phyloP scores from a whole-genome alignment of 2,888 invertebrate species.

The Allygus modestus region DNA sequence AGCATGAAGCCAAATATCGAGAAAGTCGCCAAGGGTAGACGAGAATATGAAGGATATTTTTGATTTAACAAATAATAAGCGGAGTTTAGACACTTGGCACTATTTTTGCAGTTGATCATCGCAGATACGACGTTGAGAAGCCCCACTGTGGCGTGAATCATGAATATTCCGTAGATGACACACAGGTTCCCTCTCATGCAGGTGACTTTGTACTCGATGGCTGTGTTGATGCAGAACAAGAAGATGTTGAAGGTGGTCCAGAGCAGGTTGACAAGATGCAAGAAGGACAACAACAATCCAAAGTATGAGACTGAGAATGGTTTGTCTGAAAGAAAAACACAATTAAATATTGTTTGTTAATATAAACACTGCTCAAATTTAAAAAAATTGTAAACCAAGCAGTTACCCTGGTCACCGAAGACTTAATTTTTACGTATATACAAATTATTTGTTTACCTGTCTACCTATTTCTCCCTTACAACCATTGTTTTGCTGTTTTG shows the following conservation, averaged over 20 bases:
- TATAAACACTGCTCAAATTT: neutral
- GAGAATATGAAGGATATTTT: constrained; percentile 28
- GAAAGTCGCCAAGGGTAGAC: constrained; percentile 52
- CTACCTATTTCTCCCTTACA: no score
- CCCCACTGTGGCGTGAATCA: constrained; percentile 38
- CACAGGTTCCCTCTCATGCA: constrained; percentile 54
- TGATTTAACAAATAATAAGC: constrained; percentile 51
- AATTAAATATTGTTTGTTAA: no score
- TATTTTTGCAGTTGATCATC: constrained; percentile 52
- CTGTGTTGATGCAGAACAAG: constrained; percentile 41
- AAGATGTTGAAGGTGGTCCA: constrained; percentile 43
- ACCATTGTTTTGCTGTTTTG: no score
- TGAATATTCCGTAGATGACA: constrained; percentile 51
- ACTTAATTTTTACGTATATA: no score
- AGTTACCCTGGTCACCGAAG: no score
- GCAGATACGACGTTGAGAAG: constrained; percentile 35
- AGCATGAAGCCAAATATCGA: constrained; percentile 49
- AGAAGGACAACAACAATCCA: constrained; percentile 48
- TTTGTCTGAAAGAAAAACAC: constrained; percentile 47
- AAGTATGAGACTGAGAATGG: constrained; percentile 37
- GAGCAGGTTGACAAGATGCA: constrained; percentile 32
- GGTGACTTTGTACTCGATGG: constrained; percentile 55
- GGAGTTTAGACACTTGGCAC: constrained; percentile 41
- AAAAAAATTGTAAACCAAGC: no score
- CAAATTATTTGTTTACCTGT: no score